Evolutionary conservation across 2,888 invertebrate species (phyloP), one percentile per base, ranked within the genome.

Genomic region (Nemotelus nigrinus): DNA sequence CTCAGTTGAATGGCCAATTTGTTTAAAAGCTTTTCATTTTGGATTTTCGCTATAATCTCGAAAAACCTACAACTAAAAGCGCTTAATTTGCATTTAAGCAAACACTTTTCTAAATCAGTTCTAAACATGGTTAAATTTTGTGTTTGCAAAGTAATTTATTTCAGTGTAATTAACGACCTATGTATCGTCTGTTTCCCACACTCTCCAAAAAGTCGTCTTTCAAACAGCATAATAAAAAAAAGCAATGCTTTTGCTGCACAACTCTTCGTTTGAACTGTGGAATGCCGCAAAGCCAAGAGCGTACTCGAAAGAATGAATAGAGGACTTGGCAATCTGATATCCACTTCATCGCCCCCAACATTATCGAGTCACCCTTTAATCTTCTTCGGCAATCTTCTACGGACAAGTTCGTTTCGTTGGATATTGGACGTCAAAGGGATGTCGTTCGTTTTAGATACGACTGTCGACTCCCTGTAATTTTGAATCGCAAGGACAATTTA

Each of bases 281-380:
- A 70, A 53, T 70, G 39, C 70, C 70, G 55, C 70, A 70, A 74
- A 74, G 48, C 63, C 45, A 48, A 74, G 63, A 6, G 63, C 2
- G 74, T 48, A 39, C 74, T 74, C 39, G 47, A 74, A 74, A 53
- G 53, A 70, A 70, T 48, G 74, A 74, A 74, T 63, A 39, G 53
- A 74, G 60, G 58, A 74, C 74, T 48, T 74, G 63, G 74, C 74
- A 74, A 74, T 74, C 48, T 63, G 74, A 74, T 74, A 74, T 74
- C 74, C 74, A 74, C 74, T 74, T 74, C 74, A 74, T 74, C 74
- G 74, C 74, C 63, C 70, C 74, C 50, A 47, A 60, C 74, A 74
- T 63, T 74, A 74, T 74, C 45, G 39, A 48, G 74, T 74, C 74
- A 63, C 74, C 74, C 74, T 74, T 74, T 74, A 74, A 74, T 74